Conservation (phyloP, 2,113 vertebrate species). For the Gymnorhina tibicen region DNA sequence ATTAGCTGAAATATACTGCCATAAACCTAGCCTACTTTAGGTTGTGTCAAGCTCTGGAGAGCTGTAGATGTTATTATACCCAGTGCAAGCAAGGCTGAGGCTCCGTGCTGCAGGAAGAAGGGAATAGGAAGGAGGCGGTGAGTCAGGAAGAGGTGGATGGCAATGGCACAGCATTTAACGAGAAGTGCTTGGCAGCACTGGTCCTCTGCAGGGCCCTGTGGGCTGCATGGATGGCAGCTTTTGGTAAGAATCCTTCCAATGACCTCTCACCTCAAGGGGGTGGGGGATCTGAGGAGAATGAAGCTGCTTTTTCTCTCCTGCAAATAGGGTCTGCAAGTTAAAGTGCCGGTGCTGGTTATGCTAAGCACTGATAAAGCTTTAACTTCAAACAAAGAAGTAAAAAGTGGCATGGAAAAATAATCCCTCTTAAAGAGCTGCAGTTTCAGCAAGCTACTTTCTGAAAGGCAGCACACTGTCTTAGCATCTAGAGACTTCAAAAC, state of each 20-base stretch:
- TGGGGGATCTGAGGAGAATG: neutral
- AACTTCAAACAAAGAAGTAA: neutral
- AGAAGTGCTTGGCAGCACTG: neutral
- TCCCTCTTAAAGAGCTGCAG: neutral
- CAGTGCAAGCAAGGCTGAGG: neutral
- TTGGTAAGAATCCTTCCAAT: neutral
- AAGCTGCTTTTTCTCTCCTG: neutral
- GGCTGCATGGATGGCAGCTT: neutral
- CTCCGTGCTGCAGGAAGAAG: rapidly evolving
- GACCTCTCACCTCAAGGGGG: neutral
- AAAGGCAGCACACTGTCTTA: neutral
- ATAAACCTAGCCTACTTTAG: neutral
- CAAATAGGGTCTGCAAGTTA: neutral
- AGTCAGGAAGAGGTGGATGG: neutral
- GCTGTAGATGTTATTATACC: neutral
- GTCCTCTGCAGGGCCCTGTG: neutral
- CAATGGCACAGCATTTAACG: neutral
- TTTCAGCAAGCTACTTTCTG: neutral
- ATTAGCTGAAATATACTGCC: neutral
- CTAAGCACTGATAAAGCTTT: neutral
- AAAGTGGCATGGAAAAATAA: neutral
- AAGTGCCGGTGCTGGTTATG: neutral
- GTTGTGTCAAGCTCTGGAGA: neutral
- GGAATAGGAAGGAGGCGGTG: neutral
- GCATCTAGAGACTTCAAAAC: neutral